Evolutionary conservation across 2,888 invertebrate genomes (phyloP).

Genomic region (Drosophila buzzatii): DNA sequence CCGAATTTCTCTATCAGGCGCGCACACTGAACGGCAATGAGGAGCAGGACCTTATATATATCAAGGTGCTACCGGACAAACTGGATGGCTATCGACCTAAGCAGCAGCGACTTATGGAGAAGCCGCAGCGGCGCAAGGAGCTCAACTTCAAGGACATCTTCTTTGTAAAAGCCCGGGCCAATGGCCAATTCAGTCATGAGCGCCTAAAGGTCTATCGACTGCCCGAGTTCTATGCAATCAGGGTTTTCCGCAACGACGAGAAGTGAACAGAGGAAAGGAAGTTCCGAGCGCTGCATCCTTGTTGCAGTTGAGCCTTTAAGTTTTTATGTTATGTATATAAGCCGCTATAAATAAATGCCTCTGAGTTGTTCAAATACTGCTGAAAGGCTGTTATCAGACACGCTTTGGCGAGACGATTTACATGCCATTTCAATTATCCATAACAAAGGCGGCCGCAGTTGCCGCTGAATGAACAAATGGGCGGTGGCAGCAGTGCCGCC

Average conservation of each 20-base stretch:
- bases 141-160: conserved; percentile 78
- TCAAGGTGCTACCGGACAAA: conserved; percentile 72
- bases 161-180: conserved; percentile 79
- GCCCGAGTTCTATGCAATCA: conserved; percentile 83
- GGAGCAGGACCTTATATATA: conserved; percentile 76
- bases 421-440: conserved; percentile 59
- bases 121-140: conserved; percentile 48
- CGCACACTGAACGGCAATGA: conserved; percentile 56
- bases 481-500: conserved; percentile 29
- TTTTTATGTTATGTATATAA: conserved; percentile 65
- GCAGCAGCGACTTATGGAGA: conserved; percentile 51
- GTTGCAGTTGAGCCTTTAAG: conserved; percentile 34
- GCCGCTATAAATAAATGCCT: conserved; percentile 67
- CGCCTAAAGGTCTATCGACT: conserved; percentile 80
- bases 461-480: conserved; percentile 39
- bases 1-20: conserved; percentile 55
- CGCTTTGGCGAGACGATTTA: conserved; percentile 42
- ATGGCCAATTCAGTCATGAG: conserved; percentile 82
- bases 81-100: conserved; percentile 75
- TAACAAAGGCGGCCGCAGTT: conserved; percentile 43
- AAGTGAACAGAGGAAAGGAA: conserved; percentile 24
- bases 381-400: conserved; percentile 31
- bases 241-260: conserved; percentile 71
- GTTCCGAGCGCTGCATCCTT: conserved; percentile 12
- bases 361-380: conserved; percentile 39